Evolutionary conservation across 1,140 invertebrate species (phyloP).

Genomic region (Magallana gigas): DNA sequence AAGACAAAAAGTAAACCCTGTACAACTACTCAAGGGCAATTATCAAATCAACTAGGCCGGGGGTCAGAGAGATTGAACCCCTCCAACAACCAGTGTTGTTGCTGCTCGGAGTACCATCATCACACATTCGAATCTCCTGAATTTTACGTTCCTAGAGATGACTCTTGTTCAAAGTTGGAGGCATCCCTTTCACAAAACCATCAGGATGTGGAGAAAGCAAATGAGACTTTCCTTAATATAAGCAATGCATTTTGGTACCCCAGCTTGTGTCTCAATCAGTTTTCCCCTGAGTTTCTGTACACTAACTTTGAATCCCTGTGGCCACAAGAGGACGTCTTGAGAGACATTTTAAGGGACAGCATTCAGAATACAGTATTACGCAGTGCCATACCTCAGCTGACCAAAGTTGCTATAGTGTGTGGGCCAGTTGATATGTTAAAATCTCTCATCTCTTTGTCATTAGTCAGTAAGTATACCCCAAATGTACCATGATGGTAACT

Average conservation of each 20-base stretch:
- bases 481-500: too few species aligned
- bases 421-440: constrained; percentile 63
- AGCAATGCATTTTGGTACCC: constrained; percentile 71
- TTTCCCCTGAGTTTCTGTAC: constrained; percentile 55
- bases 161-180: constrained; percentile 1
- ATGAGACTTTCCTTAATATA: constrained; percentile 58
- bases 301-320: constrained; percentile 66
- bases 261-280: constrained; percentile 61
- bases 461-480: constrained; percentile 63
- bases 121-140: constrained; percentile 37
- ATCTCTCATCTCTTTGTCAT: constrained; percentile 60
- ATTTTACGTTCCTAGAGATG: constrained; percentile 40
- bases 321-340: constrained; percentile 59
- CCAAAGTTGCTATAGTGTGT: constrained; percentile 62
- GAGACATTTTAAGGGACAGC: constrained; percentile 59
- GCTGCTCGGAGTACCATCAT: constrained; percentile 41
- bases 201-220: constrained; percentile 36
- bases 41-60: background rate
- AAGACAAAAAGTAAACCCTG: background rate
- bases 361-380: constrained; percentile 61
- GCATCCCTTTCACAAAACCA: constrained; percentile 35
- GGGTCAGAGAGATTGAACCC: background rate
- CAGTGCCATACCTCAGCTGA: constrained; percentile 62
- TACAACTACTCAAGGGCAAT: background rate
- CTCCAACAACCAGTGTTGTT: constrained; percentile 11